A percentile compares a stretch with the other conserved stretches of the same genome.
Conservation (phyloP, 2,113 vertebrate species). For the Nannobrachium achirus region DNA sequence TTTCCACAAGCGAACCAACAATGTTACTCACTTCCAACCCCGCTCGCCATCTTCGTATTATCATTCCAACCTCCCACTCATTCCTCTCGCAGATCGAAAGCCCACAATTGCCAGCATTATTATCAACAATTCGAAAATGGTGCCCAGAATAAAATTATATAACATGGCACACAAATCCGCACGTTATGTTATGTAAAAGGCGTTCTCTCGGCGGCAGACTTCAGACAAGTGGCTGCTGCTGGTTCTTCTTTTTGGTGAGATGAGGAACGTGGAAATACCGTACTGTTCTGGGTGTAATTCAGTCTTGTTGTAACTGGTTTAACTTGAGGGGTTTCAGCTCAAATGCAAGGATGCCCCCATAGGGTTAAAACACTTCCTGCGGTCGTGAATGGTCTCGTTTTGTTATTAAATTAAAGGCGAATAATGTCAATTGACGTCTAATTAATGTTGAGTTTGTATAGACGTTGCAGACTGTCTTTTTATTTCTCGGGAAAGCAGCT, state of each 20-base stretch:
- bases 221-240: too few relatives aligned
- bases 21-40: conserved; percentile 79
- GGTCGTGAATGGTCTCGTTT: too few relatives aligned
- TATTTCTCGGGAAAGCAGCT: not conserved
- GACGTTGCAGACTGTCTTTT: too few relatives aligned
- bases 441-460: too few relatives aligned
- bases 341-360: conserved; percentile 78
- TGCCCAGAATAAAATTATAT: not conserved
- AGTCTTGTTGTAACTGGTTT: conserved; percentile 10
- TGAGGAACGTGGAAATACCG: conserved; percentile 33
- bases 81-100: conserved; percentile 34
- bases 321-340: conserved; percentile 69
- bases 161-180: not conserved
- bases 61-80: conserved; percentile 66
- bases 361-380: conserved; percentile 13
- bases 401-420: too few relatives aligned
- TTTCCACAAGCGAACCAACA: too few relatives aligned
- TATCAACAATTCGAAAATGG: conserved; percentile 7
- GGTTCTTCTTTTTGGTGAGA: not conserved
- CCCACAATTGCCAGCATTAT: conserved; percentile 27
- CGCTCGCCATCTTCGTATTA: conserved; percentile 81
- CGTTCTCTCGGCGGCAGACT: too few relatives aligned
- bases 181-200: not conserved
- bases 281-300: conserved; percentile 26
- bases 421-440: too few relatives aligned